Conservation (phyloP, 2,113 vertebrate genomes). For the Lamprologus speciosus region DNA sequence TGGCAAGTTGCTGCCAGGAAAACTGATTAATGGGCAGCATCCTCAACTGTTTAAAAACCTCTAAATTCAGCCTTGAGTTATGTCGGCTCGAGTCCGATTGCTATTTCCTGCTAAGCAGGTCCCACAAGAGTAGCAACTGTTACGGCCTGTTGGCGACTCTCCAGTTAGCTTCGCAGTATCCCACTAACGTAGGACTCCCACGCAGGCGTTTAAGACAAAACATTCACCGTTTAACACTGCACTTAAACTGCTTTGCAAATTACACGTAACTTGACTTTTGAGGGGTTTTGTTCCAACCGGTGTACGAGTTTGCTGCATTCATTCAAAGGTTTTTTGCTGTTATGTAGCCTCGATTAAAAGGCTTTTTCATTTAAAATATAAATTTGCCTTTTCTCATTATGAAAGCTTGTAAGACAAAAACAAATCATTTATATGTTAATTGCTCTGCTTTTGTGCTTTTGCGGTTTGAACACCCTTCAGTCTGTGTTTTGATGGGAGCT, state of each 20-base stretch:
- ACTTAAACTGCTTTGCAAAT: not conserved
- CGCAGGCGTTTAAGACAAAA: not conserved
- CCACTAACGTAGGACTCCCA: not conserved
- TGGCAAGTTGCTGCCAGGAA: not conserved
- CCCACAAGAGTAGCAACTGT: not conserved
- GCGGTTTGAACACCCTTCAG: not conserved
- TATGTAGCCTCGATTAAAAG: not conserved
- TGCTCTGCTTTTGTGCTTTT: not conserved
- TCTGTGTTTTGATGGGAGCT: not conserved
- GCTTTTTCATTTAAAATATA: not conserved
- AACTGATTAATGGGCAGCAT: not conserved
- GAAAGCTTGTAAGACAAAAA: not conserved
- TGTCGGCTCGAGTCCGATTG: fast-evolving
- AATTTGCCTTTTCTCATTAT: not conserved
- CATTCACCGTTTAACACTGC: not conserved
- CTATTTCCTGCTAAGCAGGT: not conserved
- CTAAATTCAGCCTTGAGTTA: not conserved
- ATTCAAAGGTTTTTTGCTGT: not conserved
- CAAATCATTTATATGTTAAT: not conserved
- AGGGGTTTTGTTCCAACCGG: not conserved
- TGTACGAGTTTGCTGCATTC: fast-evolving
- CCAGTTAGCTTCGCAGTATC: not conserved
- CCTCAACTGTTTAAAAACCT: not conserved
- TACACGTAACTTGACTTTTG: fast-evolving
- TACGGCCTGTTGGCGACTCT: not conserved